Evolutionary conservation across 1,140 invertebrate species (phyloP).

Genomic region (Rhagoletis zephyria): DNA sequence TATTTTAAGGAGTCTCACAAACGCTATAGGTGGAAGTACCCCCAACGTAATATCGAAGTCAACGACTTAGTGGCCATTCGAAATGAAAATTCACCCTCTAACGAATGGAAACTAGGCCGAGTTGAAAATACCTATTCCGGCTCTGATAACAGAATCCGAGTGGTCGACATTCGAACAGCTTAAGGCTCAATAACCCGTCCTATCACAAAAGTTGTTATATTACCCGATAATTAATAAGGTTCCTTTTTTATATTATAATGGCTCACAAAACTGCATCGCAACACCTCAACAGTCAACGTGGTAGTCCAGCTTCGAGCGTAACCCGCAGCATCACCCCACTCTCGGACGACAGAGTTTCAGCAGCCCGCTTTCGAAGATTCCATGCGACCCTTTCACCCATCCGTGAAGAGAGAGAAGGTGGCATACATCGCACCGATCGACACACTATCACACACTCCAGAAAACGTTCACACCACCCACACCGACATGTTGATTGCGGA

Average conservation of each 20-base stretch:
- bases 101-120: too few species aligned
- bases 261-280: neutral
- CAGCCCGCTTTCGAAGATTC: too few species aligned
- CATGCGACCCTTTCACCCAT: too few species aligned
- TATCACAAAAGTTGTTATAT: neutral
- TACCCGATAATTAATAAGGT: neutral
- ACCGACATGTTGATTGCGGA: too few species aligned
- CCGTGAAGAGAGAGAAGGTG: too few species aligned
- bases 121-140: neutral
- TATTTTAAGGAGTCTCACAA: conserved; percentile 51
- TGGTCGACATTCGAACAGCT: neutral
- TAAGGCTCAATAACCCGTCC: neutral
- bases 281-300: too few species aligned
- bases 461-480: too few species aligned
- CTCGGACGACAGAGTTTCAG: too few species aligned
- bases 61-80: neutral
- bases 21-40: conserved; percentile 42
- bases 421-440: too few species aligned
- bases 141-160: neutral
- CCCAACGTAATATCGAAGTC: neutral
- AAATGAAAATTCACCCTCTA: neutral
- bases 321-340: too few species aligned
- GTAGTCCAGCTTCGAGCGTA: too few species aligned
- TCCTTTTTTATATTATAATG: neutral
- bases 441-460: too few species aligned